Percentiles rank a stretch among this genome's conserved stretches.
These are phyloP conservation scores for Drosophila picticornis DNA, from an alignment of 2,888 invertebrate genomes.

Conservation along the genomic window DNA sequence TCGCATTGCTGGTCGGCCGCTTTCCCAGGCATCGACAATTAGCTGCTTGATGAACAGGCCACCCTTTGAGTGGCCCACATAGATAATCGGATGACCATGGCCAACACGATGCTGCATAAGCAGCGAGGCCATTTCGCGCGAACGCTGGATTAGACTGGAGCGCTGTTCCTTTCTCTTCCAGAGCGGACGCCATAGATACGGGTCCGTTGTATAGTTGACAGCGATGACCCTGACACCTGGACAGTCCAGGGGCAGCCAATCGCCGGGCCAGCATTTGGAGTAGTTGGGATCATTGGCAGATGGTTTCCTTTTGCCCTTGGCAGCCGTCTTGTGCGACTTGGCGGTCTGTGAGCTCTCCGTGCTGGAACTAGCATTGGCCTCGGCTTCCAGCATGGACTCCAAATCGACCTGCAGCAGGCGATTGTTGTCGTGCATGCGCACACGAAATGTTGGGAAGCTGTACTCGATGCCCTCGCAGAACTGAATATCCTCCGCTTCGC, in stretches of 20 bases:
- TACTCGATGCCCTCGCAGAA: constrained; percentile 83
- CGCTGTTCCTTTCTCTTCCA: constrained; percentile 90
- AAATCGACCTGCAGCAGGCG: constrained; percentile 71
- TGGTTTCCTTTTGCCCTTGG: constrained; percentile 49
- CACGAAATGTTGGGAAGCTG: constrained; percentile 84
- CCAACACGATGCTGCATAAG: constrained; percentile 89
- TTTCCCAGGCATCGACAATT: constrained; percentile 88
- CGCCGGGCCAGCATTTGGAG: constrained; percentile 92
- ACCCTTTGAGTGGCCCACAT: constrained; percentile 94
- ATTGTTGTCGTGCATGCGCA: constrained; percentile 82
- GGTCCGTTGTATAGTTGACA: constrained; percentile 93
- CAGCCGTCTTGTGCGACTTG: constrained; percentile 33
- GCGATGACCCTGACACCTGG: constrained; percentile 92
- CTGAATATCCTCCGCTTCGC: constrained; percentile 74
- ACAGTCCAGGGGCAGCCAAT: constrained; percentile 93
- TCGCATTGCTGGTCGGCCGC: constrained; percentile 84
- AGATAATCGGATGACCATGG: constrained; percentile 91
- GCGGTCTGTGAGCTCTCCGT: not conserved
- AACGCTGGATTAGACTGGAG: constrained; percentile 89
- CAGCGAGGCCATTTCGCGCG: constrained; percentile 90
- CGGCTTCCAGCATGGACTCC: constrained; percentile 62
- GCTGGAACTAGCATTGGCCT: constrained; percentile 18
- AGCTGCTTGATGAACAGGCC: constrained; percentile 95
- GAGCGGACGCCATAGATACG: constrained; percentile 90
- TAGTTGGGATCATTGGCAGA: constrained; percentile 85